Evolutionary conservation across 2,888 invertebrate species (phyloP), one percentile per base, ranked within the genome.

Genomic region (Cynaeus angustus): DNA sequence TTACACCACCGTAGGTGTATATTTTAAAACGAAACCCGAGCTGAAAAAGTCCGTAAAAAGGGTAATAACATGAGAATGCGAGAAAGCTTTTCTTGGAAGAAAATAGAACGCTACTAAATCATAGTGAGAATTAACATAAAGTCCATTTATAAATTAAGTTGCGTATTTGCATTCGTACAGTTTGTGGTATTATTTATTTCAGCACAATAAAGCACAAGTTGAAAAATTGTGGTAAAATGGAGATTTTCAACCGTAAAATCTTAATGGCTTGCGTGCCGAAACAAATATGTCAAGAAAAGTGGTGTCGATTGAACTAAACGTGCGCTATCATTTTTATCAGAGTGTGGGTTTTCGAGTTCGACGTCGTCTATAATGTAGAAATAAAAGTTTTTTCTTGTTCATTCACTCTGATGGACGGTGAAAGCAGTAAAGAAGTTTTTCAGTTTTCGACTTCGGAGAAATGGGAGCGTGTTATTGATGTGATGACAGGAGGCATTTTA

Each of bases 381-480:
- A 12, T 41, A 41, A 41, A 41, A 41, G 41, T 41, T 41, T 41
- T 41, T 41, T 13, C 41, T 41, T 41, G 41, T 41, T 41, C 41
- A 41, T 41, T 41, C 41, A 41, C 6, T n/a, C 10, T 41, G 41
- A 41, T 41, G 12, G 41, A 41, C 41, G 13, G 41, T n/a, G 5
- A 38, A n/a, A n/a, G 38, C 12, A 41, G 41, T 41, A 41, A 41
- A 41, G 37, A 37, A 37, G 12, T 41, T 41, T 38, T 41, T 5
- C 41, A 41, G 33, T 41, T 41, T n/a, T 41, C 12, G 3, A 41
- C 9, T n/a, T 38, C 12, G 13, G 5, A 12, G 12, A 41, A 41
- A 21, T 10, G 10, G 13, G 6, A 6, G 12, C 13, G 12, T 5
- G 6, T 13, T 41, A 41, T 41, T 41, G 41, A 41, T 41, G 41